These are phyloP conservation scores for Numida meleagris DNA, from an alignment of 2,113 vertebrate species.

Conservation along the genomic window DNA sequence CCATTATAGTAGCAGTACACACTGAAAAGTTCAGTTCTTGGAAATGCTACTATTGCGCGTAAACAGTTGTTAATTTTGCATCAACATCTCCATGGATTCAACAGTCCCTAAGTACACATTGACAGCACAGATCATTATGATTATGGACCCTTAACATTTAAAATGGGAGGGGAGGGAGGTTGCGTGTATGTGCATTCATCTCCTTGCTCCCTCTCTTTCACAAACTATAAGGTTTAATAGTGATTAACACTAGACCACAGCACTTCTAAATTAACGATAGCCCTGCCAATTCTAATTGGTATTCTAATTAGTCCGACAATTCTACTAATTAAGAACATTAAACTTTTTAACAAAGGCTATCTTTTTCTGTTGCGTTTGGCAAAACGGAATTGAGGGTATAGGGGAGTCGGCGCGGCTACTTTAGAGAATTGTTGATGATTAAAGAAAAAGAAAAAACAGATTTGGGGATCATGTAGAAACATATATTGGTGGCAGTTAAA, in stretches of 20 bases:
- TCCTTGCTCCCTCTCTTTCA: constrained; percentile 66
- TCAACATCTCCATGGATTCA: constrained; percentile 7
- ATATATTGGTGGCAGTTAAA: background rate
- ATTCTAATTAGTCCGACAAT: constrained; percentile 81
- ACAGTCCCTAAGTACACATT: background rate
- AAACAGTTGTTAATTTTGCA: constrained; percentile 18
- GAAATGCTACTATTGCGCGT: background rate
- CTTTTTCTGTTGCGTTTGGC: constrained; percentile 72
- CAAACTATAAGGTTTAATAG: constrained; percentile 79
- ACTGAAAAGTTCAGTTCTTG: constrained; percentile 15
- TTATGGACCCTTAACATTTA: constrained; percentile 71
- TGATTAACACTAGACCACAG: constrained; percentile 78
- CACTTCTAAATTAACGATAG: constrained; percentile 80
- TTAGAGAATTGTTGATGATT: constrained; percentile 10
- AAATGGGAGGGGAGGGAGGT: constrained; percentile 34
- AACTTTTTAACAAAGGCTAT: constrained; percentile 83
- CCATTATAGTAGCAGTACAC: background rate
- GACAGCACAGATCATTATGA: background rate
- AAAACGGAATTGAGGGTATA: constrained; percentile 69
- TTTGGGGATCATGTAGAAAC: background rate
- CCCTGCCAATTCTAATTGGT: constrained; percentile 81
- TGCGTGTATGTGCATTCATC: constrained; percentile 31
- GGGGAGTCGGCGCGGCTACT: constrained; percentile 7
- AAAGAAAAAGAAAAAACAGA: background rate
- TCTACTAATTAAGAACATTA: constrained; percentile 82